Conservation (phyloP, 2,797 vertebrate species). For the Artibeus lituratus region DNA sequence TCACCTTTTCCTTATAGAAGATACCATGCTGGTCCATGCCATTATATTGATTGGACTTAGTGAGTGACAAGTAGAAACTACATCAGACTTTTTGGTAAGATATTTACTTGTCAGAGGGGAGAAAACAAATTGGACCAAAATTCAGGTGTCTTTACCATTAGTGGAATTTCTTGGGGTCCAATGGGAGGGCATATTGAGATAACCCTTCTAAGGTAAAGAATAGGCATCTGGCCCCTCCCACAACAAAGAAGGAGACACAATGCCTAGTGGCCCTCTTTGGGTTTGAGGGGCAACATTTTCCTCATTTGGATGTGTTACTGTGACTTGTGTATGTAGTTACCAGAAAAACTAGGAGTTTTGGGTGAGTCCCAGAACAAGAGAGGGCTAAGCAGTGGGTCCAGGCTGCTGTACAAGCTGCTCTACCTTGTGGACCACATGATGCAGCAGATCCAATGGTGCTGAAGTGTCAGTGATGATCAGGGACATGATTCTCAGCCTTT, state of each 20-base stretch:
- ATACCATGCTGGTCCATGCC: not conserved
- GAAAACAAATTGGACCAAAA: not conserved
- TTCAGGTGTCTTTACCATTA: not conserved
- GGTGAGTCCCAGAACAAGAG: not conserved
- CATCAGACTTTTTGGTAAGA: not conserved
- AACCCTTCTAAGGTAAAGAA: not conserved
- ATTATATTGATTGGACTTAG: not conserved
- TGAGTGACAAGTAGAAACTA: not conserved
- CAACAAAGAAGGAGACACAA: not conserved
- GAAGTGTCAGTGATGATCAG: not conserved
- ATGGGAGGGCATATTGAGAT: not conserved
- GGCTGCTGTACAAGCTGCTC: not conserved
- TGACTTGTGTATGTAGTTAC: not conserved
- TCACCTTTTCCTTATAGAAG: not conserved
- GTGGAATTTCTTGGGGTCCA: not conserved
- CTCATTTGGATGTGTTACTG: not conserved
- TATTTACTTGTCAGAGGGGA: not conserved
- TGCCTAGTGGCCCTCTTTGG: not conserved
- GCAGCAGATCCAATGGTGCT: not conserved
- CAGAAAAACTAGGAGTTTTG: not conserved
- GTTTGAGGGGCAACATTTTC: not conserved
- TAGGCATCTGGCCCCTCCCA: not conserved
- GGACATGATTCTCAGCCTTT: not conserved
- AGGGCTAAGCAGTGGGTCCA: not conserved
- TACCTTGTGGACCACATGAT: not conserved